phyloP scores from a whole-genome alignment of 2,888 invertebrate genomes.

The Cryptus armator region DNA sequence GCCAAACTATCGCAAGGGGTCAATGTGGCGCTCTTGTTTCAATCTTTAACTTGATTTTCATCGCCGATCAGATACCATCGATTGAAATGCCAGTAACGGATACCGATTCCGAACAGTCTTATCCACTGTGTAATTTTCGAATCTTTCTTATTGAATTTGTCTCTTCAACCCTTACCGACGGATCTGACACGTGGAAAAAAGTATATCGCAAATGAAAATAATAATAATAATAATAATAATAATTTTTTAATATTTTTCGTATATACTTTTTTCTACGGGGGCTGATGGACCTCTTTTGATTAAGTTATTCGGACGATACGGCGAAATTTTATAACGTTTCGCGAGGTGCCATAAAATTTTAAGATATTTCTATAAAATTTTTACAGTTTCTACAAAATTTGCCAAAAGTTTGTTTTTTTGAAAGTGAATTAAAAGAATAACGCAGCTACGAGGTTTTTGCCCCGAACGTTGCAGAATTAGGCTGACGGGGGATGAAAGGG shows the following conservation, averaged over 20 bases:
- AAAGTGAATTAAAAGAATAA: conserved; percentile 21
- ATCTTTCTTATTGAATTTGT: too few relatives aligned
- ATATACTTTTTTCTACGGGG: too few relatives aligned
- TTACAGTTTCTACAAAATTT: neutral
- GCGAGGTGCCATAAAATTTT: too few relatives aligned
- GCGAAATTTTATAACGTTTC: too few relatives aligned
- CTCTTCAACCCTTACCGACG: too few relatives aligned
- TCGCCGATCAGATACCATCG: conserved; percentile 3
- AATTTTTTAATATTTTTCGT: too few relatives aligned
- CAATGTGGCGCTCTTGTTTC: conserved; percentile 61
- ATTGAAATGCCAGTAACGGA: neutral
- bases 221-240: too few relatives aligned
- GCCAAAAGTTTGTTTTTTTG: neutral
- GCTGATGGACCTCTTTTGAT: too few relatives aligned
- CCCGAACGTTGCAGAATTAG: conserved; percentile 52
- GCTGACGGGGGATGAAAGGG: conserved; percentile 56
- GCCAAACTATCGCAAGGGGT: conserved; percentile 57
- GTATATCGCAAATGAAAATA: too few relatives aligned
- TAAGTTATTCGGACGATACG: too few relatives aligned
- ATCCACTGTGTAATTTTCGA: neutral
- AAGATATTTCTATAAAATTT: too few relatives aligned
- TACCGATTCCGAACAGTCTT: neutral
- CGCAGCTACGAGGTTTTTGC: conserved; percentile 58
- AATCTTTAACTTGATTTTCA: conserved; percentile 65
- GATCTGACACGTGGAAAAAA: too few relatives aligned